phyloP scores from a whole-genome alignment of 1,140 invertebrate species.

The Nasonia vitripennis region DNA sequence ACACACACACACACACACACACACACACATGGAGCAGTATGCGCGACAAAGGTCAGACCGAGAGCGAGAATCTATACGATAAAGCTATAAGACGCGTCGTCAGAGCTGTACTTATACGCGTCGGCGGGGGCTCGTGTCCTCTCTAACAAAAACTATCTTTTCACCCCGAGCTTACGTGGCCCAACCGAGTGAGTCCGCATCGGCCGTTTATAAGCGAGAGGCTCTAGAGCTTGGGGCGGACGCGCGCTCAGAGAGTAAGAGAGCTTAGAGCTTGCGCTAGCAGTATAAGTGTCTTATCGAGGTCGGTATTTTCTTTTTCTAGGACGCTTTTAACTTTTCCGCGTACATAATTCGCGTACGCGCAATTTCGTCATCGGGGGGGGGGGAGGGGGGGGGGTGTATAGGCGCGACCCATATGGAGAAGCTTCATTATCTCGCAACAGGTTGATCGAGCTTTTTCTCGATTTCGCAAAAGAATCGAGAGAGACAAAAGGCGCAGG shows the following conservation, averaged over 20 bases:
- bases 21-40: too few species aligned
- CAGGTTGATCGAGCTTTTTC: neutral
- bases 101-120: too few species aligned
- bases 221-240: neutral
- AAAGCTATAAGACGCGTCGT: neutral
- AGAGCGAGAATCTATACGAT: too few species aligned
- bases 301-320: slow-evolving; percentile 13
- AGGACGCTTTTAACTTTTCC: slow-evolving; percentile 50
- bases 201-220: neutral
- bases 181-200: slow-evolving; percentile 73
- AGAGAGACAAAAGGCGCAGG: neutral
- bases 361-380: neutral
- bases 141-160: neutral
- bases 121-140: neutral
- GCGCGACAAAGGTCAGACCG: too few species aligned
- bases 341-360: neutral
- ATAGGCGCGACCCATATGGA: neutral
- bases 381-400: too few species aligned
- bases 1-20: too few species aligned
- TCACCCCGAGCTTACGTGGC: slow-evolving; percentile 68
- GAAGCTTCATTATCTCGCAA: neutral
- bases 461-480: neutral
- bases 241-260: slow-evolving; percentile 18
- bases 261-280: slow-evolving; percentile 18
- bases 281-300: slow-evolving; percentile 39